Base-by-base conservation (phyloP, 2,888 invertebrate species). In the Cynaeus angustus region DNA sequence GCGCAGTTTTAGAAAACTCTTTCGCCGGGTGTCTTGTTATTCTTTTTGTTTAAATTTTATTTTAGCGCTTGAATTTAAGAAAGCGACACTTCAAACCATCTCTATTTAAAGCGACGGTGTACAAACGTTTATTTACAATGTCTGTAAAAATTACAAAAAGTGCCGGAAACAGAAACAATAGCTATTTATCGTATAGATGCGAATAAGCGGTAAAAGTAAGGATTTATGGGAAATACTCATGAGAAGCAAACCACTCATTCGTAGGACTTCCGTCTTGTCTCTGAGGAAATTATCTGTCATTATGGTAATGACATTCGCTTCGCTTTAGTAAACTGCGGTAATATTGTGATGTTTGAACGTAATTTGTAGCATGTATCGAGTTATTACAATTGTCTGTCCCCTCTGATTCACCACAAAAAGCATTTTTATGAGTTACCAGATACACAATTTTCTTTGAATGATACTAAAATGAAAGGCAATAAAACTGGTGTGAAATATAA, bases 221-320 rank as follows among this genome's bases (percentile, higher is more conserved):
- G 28, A 52, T 64, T 50, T 50, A 28, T 52, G 64, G 52, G 8
- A 64, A 52, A 26, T 43, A 45, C 65, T 46, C 65, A 55, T 53
- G 53, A 64, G 64, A 64, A 53, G 41, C 21, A 38, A 64, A 21
- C 52, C 43, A 64, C 53, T 64, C 64, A 64, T 64, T 64, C 14
- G 33, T 14, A 28, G 41, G 48, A 53, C 48, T 33, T 45, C 30
- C 30, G 59, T 59, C 55, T 46, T 55, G 55, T 65, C 65, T 55
- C 65, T 52, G 43, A 65, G 55, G 65, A 65, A 65, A 65, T 65
- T 55, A 65, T 55, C 55, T 55, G 53, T 65, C 55, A 53, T 55
- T 55, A 65, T 41, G 55, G 55, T 65, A 65, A 65, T 45, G 55
- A 37, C 55, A 65, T 65, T 53, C 33, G 33, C 43, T 65, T 33